Conservation (phyloP, 2,797 vertebrate species). For the Arvicola amphibius region DNA sequence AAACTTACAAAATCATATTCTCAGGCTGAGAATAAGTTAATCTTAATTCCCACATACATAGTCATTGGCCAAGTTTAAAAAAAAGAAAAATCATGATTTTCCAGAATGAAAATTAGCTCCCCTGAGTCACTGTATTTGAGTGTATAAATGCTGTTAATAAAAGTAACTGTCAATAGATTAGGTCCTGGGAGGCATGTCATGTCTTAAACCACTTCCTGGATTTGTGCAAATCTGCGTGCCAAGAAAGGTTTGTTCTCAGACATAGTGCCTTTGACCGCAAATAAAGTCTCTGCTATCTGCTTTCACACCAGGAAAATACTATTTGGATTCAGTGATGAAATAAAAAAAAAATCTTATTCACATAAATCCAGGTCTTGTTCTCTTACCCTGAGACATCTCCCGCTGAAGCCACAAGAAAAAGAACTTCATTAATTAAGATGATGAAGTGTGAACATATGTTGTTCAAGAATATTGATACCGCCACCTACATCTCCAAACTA, state of each 20-base stretch:
- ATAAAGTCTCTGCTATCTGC: slow-evolving; percentile 73
- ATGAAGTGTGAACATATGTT: slow-evolving; percentile 54
- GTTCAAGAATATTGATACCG: slow-evolving; percentile 38
- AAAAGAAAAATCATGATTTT: slow-evolving; percentile 42
- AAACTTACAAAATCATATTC: slow-evolving; percentile 12
- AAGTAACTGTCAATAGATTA: slow-evolving; percentile 54
- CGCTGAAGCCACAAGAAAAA: slow-evolving; percentile 62
- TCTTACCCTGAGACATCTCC: slow-evolving; percentile 59
- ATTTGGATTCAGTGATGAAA: slow-evolving; percentile 72
- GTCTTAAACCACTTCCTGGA: slow-evolving; percentile 67
- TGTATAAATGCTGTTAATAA: slow-evolving; percentile 71
- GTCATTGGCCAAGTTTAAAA: neutral
- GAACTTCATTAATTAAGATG: slow-evolving; percentile 67
- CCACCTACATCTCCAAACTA: neutral
- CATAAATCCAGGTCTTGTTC: slow-evolving; percentile 65
- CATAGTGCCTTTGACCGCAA: slow-evolving; percentile 69
- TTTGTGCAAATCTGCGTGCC: slow-evolving; percentile 61
- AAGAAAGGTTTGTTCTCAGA: slow-evolving; percentile 54
- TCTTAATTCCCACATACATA: neutral
- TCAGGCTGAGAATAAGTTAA: neutral
- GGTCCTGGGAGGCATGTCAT: slow-evolving; percentile 27
- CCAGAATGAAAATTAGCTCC: slow-evolving; percentile 69
- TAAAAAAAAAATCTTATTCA: slow-evolving; percentile 52
- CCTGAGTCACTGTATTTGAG: slow-evolving; percentile 49
- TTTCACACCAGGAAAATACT: slow-evolving; percentile 69